Evolutionary conservation across 2,797 vertebrate genomes (phyloP).

Genomic region (Premnoplex brunnescens): DNA sequence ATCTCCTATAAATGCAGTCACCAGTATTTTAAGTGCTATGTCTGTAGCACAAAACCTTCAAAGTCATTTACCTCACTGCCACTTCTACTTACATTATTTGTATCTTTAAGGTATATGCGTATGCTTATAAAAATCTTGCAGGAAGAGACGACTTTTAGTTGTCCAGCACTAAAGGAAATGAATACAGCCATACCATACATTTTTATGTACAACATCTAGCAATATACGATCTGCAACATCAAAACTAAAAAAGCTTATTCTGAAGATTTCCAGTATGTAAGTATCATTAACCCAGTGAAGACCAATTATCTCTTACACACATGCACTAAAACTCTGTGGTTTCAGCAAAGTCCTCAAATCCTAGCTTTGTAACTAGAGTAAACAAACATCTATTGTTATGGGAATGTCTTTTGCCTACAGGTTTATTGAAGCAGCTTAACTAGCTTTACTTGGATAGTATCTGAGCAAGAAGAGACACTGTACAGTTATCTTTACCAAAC

Average conservation of each 20-base stretch:
- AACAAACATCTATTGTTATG: not conserved
- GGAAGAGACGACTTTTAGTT: not conserved
- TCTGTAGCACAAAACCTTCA: not conserved
- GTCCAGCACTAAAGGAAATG: not conserved
- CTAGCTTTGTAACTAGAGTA: not conserved
- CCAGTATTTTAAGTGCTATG: not conserved
- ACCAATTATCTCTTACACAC: not conserved
- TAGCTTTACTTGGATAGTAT: not conserved
- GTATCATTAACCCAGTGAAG: not conserved
- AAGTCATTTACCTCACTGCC: not conserved
- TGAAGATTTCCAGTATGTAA: not conserved
- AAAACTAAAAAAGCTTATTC: not conserved
- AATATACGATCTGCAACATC: fast-evolving
- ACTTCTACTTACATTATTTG: not conserved
- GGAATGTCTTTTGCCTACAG: not conserved
- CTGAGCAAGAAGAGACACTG: not conserved
- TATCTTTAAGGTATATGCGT: not conserved
- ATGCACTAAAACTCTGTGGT: not conserved
- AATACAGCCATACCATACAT: not conserved
- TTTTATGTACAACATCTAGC: not conserved
- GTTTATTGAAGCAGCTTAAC: not conserved
- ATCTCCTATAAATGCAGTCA: not conserved
- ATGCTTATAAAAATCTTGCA: not conserved
- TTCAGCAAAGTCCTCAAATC: not conserved
- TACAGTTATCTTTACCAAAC: slow-evolving; percentile 12